Evolutionary conservation across 2,888 invertebrate genomes (phyloP).

Genomic region (Eulithis prunata): DNA sequence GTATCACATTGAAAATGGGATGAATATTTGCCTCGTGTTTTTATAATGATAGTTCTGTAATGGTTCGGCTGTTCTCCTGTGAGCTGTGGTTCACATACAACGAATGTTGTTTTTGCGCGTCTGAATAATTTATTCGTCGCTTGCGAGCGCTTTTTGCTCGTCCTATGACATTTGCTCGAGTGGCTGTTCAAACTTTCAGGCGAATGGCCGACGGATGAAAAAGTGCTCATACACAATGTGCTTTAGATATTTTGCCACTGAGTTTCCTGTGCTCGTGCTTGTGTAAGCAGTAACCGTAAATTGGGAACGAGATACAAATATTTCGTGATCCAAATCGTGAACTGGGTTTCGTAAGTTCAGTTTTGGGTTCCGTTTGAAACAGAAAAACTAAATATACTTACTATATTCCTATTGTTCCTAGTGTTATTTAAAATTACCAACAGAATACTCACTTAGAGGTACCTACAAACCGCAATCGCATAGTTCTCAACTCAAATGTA

Average conservation of each 20-base stretch:
- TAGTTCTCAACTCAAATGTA: not conserved
- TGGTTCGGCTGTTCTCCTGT: not conserved
- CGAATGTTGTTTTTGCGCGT: constrained; percentile 34
- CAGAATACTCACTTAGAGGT: no score
- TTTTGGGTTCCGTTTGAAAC: no score
- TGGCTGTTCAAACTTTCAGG: constrained; percentile 33
- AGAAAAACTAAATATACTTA: no score
- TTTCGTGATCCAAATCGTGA: constrained; percentile 3
- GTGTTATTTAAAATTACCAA: no score
- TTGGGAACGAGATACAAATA: constrained; percentile 1
- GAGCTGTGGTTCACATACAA: constrained; percentile 9
- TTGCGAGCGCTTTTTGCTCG: constrained; percentile 34
- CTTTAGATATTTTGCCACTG: constrained; percentile 11
- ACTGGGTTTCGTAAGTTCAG: no score
- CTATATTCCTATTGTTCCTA: no score
- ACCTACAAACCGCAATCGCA: not conserved
- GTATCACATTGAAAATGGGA: no score
- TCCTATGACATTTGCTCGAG: constrained; percentile 37
- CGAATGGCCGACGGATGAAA: constrained; percentile 27
- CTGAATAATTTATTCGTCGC: constrained; percentile 34
- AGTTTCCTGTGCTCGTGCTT: not conserved
- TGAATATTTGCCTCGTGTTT: no score
- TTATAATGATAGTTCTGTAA: not conserved
- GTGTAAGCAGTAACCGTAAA: constrained; percentile 6
- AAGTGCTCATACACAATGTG: constrained; percentile 21